Evolutionary conservation across 2,797 vertebrate genomes (phyloP), one percentile per base, ranked within the genome.

Genomic region (Fringilla coelebs): DNA sequence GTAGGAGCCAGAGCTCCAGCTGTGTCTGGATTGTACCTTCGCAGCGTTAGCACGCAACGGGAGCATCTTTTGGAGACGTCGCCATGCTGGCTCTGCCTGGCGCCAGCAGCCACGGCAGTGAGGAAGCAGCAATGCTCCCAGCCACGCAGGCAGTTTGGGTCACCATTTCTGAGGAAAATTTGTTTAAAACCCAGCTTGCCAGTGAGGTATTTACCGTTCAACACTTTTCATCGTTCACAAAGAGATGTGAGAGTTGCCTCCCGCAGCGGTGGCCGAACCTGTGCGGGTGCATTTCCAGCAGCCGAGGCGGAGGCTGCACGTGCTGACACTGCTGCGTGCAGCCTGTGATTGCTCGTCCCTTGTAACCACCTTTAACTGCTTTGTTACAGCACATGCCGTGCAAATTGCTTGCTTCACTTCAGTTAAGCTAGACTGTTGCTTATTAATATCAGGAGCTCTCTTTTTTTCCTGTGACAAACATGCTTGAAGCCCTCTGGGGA

Each of bases 401-500:
- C 49, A 72, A 67, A 93, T 70, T 43, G 17, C 79, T 81, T 54
- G 21, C 36, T 70, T 67, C 54, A 4, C 32, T 71, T 91, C 88
- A 66, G 31, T 76, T 76, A 40, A 48, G 21, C 34, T 46, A 61
- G 72, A 58, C 60, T 92, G 82, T 87, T 87, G 72, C 40, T 80
- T 49, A 54, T 78, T 95, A 86, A 66, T 38, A 68, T 38, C 89
- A 85, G 76, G 40, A 62, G 36, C n/a, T 88, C 1, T 34, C 13
- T 67, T 85, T 52, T 65, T 94, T 48, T 26, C 49, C 67, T 63
- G 73, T 15, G 18, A 85, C 90, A 94, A 92, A 81, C 86, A 66
- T 72, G 70, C 94, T 90, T 77, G 68, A 97, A 96, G 91, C 81
- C 78, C 62, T 86, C 90, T 83, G 92, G 85, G 96, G 89, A 95